Conservation (phyloP, 30 jellyfish, hydroid and myxozoan species). For the Aurelia coerulea region DNA sequence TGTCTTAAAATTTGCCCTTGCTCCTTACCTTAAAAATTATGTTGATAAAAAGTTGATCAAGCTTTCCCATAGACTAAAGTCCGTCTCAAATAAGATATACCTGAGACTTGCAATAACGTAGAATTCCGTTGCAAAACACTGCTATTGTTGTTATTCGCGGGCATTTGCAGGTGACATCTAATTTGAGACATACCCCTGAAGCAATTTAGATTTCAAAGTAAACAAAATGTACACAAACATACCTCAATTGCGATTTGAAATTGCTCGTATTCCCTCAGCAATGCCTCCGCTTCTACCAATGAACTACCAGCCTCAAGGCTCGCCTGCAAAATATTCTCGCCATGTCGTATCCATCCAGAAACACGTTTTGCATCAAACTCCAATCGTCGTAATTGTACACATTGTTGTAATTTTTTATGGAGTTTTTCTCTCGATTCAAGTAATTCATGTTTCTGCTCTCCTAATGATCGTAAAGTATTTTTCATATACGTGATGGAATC, state of each 20-base stretch:
- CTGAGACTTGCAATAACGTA: no score
- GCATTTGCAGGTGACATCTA: no score
- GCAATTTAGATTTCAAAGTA: no score
- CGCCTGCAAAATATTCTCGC: conserved; percentile 93
- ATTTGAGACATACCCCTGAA: no score
- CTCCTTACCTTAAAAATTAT: no score
- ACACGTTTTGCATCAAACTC: conserved; percentile 97
- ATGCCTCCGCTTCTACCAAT: conserved; percentile 97
- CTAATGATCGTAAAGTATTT: conserved; percentile 55
- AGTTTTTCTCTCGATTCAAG: conserved; percentile 69
- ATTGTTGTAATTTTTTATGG: conserved; percentile 71
- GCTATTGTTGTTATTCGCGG: no score
- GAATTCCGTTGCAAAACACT: no score
- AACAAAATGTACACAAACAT: not conserved
- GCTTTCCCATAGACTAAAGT: no score
- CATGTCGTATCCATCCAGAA: conserved; percentile 95
- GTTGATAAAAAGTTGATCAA: no score
- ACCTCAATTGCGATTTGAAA: conserved; percentile 98
- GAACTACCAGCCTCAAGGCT: conserved; percentile 95
- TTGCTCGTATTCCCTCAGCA: conserved; percentile 94
- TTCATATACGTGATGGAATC: conserved; percentile 82
- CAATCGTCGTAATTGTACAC: conserved; percentile 76
- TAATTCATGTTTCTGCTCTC: conserved; percentile 62
- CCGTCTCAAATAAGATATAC: no score
- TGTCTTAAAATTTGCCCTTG: no score